phyloP scores from a whole-genome alignment of 2,113 vertebrate genomes.

The Epinephelus moara region DNA sequence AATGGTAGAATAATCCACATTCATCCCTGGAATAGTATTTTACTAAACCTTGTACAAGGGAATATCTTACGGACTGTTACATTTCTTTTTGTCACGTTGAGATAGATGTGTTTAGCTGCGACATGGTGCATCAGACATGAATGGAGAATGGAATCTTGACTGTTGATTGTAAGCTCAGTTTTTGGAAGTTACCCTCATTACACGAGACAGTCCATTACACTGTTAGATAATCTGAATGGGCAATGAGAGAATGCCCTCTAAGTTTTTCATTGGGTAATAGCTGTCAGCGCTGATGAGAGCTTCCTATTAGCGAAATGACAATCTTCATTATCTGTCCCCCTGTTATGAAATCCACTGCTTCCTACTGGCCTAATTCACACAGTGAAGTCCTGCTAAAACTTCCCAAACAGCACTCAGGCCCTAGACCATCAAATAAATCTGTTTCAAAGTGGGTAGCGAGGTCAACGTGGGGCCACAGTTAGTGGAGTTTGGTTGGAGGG shows the following conservation, averaged over 20 bases:
- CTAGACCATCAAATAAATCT: conserved; percentile 16
- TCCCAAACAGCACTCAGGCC: conserved; percentile 3
- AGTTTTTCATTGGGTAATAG: conserved; percentile 44
- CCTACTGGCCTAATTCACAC: conserved; percentile 32
- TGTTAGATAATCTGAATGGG: conserved; percentile 16
- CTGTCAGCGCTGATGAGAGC: conserved; percentile 23
- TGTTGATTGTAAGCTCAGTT: background rate
- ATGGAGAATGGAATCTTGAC: background rate
- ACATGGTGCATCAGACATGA: background rate
- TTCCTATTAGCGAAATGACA: conserved; percentile 33
- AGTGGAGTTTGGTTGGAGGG: conserved; percentile 3
- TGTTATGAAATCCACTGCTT: conserved; percentile 51
- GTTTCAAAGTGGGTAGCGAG: conserved; percentile 29
- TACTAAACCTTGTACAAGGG: background rate
- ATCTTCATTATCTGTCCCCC: conserved; percentile 39
- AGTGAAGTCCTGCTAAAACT: conserved; percentile 14
- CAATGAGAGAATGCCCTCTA: conserved; percentile 10
- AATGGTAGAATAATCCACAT: background rate
- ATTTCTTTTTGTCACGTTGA: background rate
- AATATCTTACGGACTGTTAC: background rate
- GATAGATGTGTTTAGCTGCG: background rate
- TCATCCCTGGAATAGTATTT: background rate
- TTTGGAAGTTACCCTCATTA: background rate
- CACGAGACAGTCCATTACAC: conserved; percentile 2
- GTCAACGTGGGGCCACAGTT: conserved; percentile 36